phyloP scores from a whole-genome alignment of 2,888 invertebrate genomes.

The Abrostola tripartita region DNA sequence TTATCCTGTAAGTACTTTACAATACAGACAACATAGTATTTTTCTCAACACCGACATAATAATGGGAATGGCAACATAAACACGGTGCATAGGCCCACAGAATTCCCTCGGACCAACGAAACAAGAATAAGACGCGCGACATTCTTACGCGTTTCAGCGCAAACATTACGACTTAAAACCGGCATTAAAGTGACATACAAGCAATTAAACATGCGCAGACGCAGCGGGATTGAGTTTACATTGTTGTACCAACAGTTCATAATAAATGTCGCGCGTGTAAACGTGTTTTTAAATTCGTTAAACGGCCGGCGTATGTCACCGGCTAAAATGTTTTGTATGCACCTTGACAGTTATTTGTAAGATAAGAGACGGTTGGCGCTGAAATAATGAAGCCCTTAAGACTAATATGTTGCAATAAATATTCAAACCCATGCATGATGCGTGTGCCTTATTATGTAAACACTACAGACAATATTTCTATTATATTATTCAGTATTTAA shows the following conservation, averaged over 20 bases:
- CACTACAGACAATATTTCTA: no score
- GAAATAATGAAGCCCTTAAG: background rate
- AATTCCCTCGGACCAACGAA: constrained; percentile 20
- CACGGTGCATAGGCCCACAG: constrained; percentile 29
- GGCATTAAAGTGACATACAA: constrained; percentile 56
- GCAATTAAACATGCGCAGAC: constrained; percentile 56
- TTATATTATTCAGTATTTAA: no score
- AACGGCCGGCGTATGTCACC: constrained; percentile 20
- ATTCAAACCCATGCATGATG: background rate
- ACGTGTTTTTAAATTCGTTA: constrained; percentile 37
- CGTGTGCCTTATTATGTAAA: no score
- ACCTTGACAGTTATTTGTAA: constrained; percentile 10
- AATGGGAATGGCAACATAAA: constrained; percentile 36
- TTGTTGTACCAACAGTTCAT: constrained; percentile 46
- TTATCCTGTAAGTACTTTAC: constrained; percentile 28
- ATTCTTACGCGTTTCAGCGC: constrained; percentile 48
- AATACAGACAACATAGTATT: constrained; percentile 31
- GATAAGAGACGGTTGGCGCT: constrained; percentile 9
- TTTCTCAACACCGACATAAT: constrained; percentile 41
- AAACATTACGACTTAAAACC: constrained; percentile 55
- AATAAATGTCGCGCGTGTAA: constrained; percentile 27
- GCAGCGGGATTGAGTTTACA: constrained; percentile 51
- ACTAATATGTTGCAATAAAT: constrained; percentile 4
- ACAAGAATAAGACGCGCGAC: constrained; percentile 29
- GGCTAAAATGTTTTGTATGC: background rate